Base-by-base conservation (phyloP, 1,140 invertebrate genomes). In the Panagrolaimus sp. region DNA sequence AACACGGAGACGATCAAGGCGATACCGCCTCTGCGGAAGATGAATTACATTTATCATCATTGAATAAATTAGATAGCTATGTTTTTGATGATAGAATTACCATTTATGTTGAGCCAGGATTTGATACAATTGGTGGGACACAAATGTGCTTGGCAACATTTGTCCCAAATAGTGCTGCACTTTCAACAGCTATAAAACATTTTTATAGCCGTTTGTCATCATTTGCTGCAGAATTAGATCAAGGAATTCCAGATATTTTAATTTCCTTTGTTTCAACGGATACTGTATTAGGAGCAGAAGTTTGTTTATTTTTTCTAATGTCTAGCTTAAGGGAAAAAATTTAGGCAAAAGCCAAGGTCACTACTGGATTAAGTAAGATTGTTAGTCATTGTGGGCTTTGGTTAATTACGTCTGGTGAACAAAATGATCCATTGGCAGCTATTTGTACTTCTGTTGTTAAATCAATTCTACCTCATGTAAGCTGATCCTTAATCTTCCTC, bases 211-310 rank as follows among this genome's bases (percentile, higher is more conserved):
- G 68, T 11, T 61, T 78, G 20, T 73, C 76, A 3, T 66, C 76
- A 1, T 61, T 63, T 4, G 75, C 76, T 23, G 63, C 47, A 14
- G 73, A 74, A 67, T 57, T 78, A 0, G 76, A 78, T 66, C 70
- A 79, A 68, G 79, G 79, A 27, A 71, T 81, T 20, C 74, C 79
- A 14, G 70, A 81, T 67, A 44, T 81, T 13, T 48, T 80, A n/a
- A 51, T 81, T 23, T 73, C 78, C 16, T 27, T 81, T 8, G 71
- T 81, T 69, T 63, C 42, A 0, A 25, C 38, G 7, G 48, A 66
- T 31, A 62, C 53, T 7, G 20, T 47, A 14, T 64, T 62, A 31
- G 72, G 51, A 14, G 1, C 43, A 23, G 38, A 61, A 9, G 23
- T 31, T 9, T 51, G 7, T 45, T 66, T 43, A 9, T 13, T 53